phyloP scores from a whole-genome alignment of 2,797 vertebrate genomes.

The Siniperca undulata region DNA sequence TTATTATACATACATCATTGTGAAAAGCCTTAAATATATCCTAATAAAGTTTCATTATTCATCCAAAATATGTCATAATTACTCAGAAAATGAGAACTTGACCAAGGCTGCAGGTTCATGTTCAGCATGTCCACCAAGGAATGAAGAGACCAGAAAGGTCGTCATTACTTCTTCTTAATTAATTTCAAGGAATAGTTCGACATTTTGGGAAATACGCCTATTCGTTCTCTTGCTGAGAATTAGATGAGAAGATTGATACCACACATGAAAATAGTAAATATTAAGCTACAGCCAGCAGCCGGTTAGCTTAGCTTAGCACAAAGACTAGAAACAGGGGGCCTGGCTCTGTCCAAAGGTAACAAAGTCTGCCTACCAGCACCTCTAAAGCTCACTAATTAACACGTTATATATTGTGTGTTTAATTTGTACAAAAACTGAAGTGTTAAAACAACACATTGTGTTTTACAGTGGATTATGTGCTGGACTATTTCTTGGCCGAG shows the following conservation, averaged over 20 bases:
- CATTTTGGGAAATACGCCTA: not conserved
- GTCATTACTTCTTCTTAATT: not conserved
- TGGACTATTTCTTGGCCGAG: not conserved
- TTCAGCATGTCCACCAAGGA: not conserved
- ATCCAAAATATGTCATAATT: not conserved
- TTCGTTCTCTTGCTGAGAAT: not conserved
- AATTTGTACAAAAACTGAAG: not conserved
- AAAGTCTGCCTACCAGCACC: not conserved
- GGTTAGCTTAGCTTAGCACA: not conserved
- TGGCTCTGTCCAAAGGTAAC: not conserved
- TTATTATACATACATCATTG: not conserved
- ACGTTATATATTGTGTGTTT: not conserved
- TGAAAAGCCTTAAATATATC: not conserved
- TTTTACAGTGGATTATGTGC: not conserved
- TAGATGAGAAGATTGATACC: not conserved
- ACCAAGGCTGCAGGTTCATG: slow-evolving; percentile 6
- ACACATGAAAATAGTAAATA: not conserved
- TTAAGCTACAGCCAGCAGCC: not conserved
- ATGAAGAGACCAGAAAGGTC: not conserved
- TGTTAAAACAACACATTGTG: not conserved
- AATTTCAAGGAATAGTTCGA: not conserved
- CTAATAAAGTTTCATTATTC: not conserved
- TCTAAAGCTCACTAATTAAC: not conserved
- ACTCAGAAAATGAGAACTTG: not conserved
- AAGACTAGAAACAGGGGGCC: not conserved